Conservation (phyloP, 1,140 invertebrate genomes). For the Temnothorax longispinosus region DNA sequence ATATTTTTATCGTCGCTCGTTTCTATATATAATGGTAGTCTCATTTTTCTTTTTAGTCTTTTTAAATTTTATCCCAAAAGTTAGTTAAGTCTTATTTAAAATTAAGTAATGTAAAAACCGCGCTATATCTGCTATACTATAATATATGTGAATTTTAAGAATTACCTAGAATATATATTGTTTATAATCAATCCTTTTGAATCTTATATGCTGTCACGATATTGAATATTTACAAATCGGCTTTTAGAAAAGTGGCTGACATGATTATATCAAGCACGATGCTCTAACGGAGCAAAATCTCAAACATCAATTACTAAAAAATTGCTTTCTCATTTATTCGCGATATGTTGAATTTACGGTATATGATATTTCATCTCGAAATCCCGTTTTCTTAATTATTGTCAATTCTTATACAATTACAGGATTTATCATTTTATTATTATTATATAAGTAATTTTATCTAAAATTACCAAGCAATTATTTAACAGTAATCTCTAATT, state of each 20-base stretch:
- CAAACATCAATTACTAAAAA: constrained; percentile 18
- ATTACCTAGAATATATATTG: not conserved
- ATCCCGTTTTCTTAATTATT: not conserved
- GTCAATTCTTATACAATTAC: not conserved
- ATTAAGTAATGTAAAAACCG: not conserved
- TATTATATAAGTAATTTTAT: not conserved
- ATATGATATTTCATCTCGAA: not conserved
- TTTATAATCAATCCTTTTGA: not conserved
- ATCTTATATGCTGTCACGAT: not conserved
- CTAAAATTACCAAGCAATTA: not conserved
- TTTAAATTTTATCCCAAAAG: not conserved
- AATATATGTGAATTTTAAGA: not conserved
- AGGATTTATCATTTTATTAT: not conserved
- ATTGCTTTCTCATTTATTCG: constrained; percentile 5
- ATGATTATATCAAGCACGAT: not conserved
- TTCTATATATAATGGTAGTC: not conserved
- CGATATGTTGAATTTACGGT: not conserved
- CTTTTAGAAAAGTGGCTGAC: not conserved
- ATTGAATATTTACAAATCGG: constrained; percentile 29
- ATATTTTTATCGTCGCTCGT: not conserved
- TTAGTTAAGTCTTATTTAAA: constrained; percentile 7
- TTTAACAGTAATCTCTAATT: not conserved
- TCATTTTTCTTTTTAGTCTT: not conserved
- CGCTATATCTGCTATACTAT: not conserved
- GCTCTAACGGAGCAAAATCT: not conserved